These are phyloP conservation scores for Boloria selene DNA, from an alignment of 2,888 invertebrate species.

Conservation along the genomic window DNA sequence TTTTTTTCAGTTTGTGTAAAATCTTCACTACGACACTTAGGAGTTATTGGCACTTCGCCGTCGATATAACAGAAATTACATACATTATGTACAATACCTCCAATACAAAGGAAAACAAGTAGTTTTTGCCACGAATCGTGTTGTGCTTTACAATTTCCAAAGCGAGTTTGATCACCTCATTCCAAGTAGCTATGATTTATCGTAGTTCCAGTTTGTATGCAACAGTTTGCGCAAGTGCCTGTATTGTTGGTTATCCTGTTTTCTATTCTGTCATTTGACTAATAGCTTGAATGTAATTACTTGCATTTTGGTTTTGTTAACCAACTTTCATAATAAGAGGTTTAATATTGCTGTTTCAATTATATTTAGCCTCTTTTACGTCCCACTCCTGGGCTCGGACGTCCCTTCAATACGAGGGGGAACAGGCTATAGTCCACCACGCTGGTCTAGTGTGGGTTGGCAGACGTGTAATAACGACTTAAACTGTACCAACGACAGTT, in stretches of 20 bases:
- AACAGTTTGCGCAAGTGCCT: slow-evolving; percentile 39
- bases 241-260: slow-evolving; percentile 17
- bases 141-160: slow-evolving; percentile 22
- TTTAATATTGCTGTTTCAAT: no score
- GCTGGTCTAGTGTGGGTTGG: no score
- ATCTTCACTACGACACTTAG: no score
- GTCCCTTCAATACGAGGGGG: no score
- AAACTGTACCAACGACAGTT: no score
- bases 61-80: background rate
- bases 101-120: slow-evolving; percentile 6
- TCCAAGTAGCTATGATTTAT: slow-evolving; percentile 32
- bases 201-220: slow-evolving; percentile 33
- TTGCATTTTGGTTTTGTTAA: slow-evolving; percentile 4
- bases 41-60: no score
- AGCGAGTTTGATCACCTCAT: slow-evolving; percentile 30
- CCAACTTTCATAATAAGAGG: no score
- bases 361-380: no score
- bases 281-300: slow-evolving; percentile 6
- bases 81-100: background rate
- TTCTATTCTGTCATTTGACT: slow-evolving; percentile 20
- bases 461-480: no score
- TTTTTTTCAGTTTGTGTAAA: no score
- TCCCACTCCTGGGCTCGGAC: no score
- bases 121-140: background rate
- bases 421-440: no score